phyloP scores from a whole-genome alignment of 2,113 vertebrate species.

The Oncorhynchus kisutch region DNA sequence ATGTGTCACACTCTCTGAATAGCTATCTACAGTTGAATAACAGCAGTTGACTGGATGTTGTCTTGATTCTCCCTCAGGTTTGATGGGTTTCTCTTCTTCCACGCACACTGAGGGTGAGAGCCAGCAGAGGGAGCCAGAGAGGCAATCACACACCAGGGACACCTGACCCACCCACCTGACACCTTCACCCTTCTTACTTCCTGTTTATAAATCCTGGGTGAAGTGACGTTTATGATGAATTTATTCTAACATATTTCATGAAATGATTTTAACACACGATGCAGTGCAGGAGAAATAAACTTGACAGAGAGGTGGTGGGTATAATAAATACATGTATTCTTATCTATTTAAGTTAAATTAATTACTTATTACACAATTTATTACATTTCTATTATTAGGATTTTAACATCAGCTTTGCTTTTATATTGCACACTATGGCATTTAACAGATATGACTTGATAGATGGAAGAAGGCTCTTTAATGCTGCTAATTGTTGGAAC shows the following conservation, averaged over 20 bases:
- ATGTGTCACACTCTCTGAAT: not conserved
- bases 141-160: not conserved
- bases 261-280: not conserved
- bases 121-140: not conserved
- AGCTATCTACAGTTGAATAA: not conserved
- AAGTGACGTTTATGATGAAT: not conserved
- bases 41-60: not conserved
- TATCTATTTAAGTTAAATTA: not conserved
- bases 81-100: not conserved
- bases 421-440: not conserved
- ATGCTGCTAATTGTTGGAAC: not conserved
- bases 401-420: not conserved
- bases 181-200: not conserved
- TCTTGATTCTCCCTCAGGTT: conserved; percentile 5
- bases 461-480: not conserved
- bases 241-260: not conserved
- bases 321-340: not conserved
- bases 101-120: not conserved
- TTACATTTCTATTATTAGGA: not conserved
- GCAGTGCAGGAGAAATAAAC: not conserved
- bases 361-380: not conserved
- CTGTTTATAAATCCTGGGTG: not conserved
- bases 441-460: not conserved
- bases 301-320: not conserved
- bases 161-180: not conserved